Evolutionary conservation across 2,113 vertebrate genomes (phyloP).

Genomic region (Amblyopsis rosae): DNA sequence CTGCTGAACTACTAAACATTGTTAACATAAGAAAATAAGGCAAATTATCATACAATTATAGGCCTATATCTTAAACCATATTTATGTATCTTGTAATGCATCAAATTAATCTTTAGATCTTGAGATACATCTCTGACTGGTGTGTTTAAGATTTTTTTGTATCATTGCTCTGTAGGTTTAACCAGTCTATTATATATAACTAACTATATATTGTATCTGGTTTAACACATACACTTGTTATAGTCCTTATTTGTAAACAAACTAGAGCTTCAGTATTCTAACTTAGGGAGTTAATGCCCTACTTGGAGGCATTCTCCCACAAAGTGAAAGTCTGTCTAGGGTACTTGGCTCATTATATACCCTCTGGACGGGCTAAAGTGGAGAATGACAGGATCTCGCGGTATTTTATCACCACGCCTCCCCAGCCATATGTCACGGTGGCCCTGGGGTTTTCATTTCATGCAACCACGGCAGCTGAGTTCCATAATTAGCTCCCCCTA

Average conservation of each 20-base stretch:
- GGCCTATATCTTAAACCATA: too few relatives aligned
- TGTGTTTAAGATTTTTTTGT: too few relatives aligned
- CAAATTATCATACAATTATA: too few relatives aligned
- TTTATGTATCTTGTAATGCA: neutral
- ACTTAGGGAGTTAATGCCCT: neutral
- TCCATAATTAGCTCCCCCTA: too few relatives aligned
- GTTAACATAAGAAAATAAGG: too few relatives aligned
- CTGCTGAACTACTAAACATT: too few relatives aligned
- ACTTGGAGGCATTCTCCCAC: slow-evolving; percentile 1
- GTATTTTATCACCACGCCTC: neutral
- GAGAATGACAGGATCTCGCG: neutral
- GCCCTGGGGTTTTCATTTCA: too few relatives aligned
- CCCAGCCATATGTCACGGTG: too few relatives aligned
- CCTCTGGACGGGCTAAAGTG: too few relatives aligned
- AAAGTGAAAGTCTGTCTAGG: neutral
- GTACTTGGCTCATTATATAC: neutral
- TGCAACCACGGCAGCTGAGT: too few relatives aligned
- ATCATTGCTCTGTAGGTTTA: neutral
- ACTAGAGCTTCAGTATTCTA: neutral
- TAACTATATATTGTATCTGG: too few relatives aligned
- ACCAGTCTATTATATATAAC: too few relatives aligned
- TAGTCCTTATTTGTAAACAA: neutral
- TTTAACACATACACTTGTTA: neutral
- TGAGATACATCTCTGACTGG: neutral
- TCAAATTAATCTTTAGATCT: neutral